Conservation (phyloP, 2,113 vertebrate genomes). For the Lepisosteus osseus region DNA sequence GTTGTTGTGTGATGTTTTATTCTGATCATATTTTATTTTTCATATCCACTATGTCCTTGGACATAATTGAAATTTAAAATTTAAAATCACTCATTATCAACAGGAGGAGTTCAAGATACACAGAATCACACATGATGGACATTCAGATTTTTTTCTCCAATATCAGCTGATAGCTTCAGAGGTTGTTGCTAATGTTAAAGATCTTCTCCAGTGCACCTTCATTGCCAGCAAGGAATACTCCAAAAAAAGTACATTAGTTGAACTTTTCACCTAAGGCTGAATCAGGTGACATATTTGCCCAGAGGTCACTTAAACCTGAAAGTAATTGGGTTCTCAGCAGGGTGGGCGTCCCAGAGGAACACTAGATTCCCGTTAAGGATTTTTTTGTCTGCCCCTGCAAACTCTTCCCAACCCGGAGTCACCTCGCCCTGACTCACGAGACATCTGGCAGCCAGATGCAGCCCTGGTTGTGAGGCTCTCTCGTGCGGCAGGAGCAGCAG, state of each 20-base stretch:
- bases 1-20: too few species aligned
- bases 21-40: too few species aligned
- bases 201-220: too few species aligned
- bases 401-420: constrained; percentile 46
- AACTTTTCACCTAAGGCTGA: constrained; percentile 52
- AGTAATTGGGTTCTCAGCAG: constrained; percentile 62
- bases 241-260: constrained; percentile 20
- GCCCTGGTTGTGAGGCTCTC: constrained; percentile 21
- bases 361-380: constrained; percentile 32
- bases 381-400: constrained; percentile 30
- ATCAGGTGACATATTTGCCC: constrained; percentile 72
- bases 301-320: constrained; percentile 58
- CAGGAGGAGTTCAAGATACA: too few species aligned
- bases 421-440: constrained; percentile 72
- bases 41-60: too few species aligned
- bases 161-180: too few species aligned
- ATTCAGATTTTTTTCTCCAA: too few species aligned
- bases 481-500: constrained; percentile 23
- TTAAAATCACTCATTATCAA: too few species aligned
- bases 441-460: constrained; percentile 79
- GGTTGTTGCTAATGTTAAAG: too few species aligned
- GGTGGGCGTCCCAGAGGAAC: constrained; percentile 44
- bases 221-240: too few species aligned
- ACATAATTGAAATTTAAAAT: too few species aligned
- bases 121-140: too few species aligned